Base-by-base conservation (phyloP, 2,113 vertebrate species). In the Ptychochromis oligacanthus region DNA sequence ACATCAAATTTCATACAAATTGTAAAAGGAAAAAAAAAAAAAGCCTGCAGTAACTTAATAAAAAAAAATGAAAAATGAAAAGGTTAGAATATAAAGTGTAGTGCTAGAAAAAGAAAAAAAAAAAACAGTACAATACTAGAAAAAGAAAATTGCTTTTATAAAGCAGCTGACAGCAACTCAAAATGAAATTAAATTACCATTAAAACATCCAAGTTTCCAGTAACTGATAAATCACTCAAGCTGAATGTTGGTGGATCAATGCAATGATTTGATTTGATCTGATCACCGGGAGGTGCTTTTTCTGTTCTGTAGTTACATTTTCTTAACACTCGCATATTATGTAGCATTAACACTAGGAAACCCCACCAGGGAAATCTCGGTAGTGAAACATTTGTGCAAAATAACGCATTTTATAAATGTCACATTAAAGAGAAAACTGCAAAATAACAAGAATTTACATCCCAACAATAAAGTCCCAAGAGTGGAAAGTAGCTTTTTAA, bases 301-400 rank as follows among this genome's bases (percentile, higher is more conserved):
- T 46, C 43, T 14, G 43, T 15, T 46, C 14, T 46, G 43, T 5
- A 46, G 14, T 14, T 46, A 46, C 6, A 46, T 46, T 46, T 5
- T 46, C 38, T 40, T 40, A 46, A 4, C 14, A 46, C 43, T 46
- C 4, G 13, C 43, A 15, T 20, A 18, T 7, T 52, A 70, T 70
- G 24, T 28, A 70, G 65, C 3, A 28, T 2, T 3, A 49, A 22
- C 3, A 52, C 6, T 49, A 70, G 7, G 17, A 70, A 20, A 3
- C 36, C n/a, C 61, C 0, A n/a, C 15, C 2, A 13, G 24, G 28
- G 28, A 70, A 31, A 70, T 43, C n/a, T 24, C 0, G 43, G 38
- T 11, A 40, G 38, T 40, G 7, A 65, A 65, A 46, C 38, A 65
- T 1, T 2, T 43, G 38, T 46, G 22, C 38, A 26, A 65, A 65